Evolutionary conservation across 1,140 invertebrate species (phyloP).

Genomic region (Stegodyphus mimosarum): DNA sequence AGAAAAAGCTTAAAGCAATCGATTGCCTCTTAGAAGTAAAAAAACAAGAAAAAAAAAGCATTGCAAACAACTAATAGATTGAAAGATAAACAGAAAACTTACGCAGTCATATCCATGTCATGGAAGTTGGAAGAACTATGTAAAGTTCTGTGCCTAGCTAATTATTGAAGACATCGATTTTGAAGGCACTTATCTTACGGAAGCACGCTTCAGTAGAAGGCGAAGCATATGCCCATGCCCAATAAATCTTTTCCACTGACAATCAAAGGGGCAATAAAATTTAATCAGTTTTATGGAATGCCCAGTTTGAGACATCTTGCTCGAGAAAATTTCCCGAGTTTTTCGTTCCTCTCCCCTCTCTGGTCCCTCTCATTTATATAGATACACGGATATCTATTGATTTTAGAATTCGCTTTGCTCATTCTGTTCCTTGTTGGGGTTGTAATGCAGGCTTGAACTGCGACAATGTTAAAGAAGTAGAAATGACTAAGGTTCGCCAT

Average conservation of each 20-base stretch:
- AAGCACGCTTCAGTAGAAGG: slow-evolving; percentile 49
- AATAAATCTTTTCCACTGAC: slow-evolving; percentile 59
- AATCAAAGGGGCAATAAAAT: slow-evolving; percentile 59
- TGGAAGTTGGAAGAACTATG: slow-evolving; percentile 21
- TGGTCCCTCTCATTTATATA: slow-evolving; percentile 41
- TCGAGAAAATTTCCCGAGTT: slow-evolving; percentile 34
- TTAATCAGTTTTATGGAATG: slow-evolving; percentile 60
- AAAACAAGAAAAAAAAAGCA: neutral
- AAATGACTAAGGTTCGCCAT: slow-evolving; percentile 4
- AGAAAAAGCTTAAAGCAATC: slow-evolving; percentile 22
- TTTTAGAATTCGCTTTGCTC: slow-evolving; percentile 30
- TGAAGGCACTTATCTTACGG: slow-evolving; percentile 54
- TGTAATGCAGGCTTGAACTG: neutral
- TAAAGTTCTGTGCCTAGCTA: slow-evolving; percentile 39
- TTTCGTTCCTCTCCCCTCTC: slow-evolving; percentile 19
- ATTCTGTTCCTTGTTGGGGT: neutral
- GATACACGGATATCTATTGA: slow-evolving; percentile 57
- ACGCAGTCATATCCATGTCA: slow-evolving; percentile 42
- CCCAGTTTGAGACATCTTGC: slow-evolving; percentile 55
- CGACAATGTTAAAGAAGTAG: too few relatives aligned
- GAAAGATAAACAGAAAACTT: slow-evolving; percentile 55
- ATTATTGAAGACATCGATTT: slow-evolving; percentile 60
- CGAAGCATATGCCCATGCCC: slow-evolving; percentile 41
- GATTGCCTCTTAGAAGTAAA: slow-evolving; percentile 11
- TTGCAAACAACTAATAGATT: slow-evolving; percentile 34